These are phyloP conservation scores for Ochropacha duplaris DNA, from an alignment of 2,888 invertebrate species.

Conservation along the genomic window DNA sequence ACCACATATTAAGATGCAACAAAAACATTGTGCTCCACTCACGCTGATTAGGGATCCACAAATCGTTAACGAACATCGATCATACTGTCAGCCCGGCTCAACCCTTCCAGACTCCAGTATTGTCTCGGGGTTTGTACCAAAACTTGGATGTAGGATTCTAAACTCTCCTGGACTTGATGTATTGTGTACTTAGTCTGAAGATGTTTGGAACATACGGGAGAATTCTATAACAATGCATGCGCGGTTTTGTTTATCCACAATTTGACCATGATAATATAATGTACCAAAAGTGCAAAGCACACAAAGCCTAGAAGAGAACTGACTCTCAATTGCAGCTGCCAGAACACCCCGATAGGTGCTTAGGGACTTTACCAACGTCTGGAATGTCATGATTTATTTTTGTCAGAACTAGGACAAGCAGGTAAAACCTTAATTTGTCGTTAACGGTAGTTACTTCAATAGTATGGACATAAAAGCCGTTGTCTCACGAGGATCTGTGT, in stretches of 20 bases:
- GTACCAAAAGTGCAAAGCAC: no score
- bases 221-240: neutral
- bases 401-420: no score
- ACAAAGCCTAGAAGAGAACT: no score
- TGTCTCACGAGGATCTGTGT: no score
- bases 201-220: neutral
- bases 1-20: conserved; percentile 16
- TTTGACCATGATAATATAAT: no score
- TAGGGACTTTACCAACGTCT: no score
- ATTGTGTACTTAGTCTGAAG: conserved; percentile 9
- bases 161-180: conserved; percentile 31
- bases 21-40: conserved; percentile 38
- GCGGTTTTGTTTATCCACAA: neutral
- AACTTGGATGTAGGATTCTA: conserved; percentile 27
- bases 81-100: conserved; percentile 46
- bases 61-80: conserved; percentile 52
- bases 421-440: no score
- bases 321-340: no score
- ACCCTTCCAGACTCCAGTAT: conserved; percentile 32
- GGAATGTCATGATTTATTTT: no score
- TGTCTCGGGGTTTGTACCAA: conserved; percentile 35
- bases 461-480: no score
- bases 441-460: no score
- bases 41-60: conserved; percentile 41
- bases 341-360: no score